Conservation (phyloP, 2,113 vertebrate species). For the Rhabdornis inornatus region DNA sequence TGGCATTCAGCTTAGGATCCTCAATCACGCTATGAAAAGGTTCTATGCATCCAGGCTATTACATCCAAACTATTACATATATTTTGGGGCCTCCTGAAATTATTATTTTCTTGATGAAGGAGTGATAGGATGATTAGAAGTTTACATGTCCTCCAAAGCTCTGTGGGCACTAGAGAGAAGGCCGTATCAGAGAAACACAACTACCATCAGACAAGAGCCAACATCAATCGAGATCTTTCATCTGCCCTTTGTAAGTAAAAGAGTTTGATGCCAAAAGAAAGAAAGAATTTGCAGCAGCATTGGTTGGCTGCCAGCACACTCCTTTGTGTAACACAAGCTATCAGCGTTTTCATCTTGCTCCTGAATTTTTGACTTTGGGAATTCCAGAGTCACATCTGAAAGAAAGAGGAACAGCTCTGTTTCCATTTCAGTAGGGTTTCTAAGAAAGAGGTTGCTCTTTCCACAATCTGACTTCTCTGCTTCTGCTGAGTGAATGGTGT, state of each 20-base stretch:
- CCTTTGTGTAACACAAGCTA: constrained; percentile 8
- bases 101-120: not conserved
- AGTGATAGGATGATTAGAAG: not conserved
- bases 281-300: not conserved
- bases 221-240: constrained; percentile 2
- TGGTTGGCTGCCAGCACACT: not conserved
- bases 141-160: not conserved
- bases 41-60: not conserved
- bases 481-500: not conserved
- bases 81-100: not conserved
- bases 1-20: not conserved
- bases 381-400: not conserved
- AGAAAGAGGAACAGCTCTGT: not conserved
- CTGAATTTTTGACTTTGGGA: constrained; percentile 18
- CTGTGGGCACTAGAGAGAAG: not conserved
- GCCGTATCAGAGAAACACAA: not conserved
- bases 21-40: not conserved
- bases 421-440: constrained; percentile 6
- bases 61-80: not conserved
- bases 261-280: not conserved
- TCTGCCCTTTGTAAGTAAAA: not conserved
- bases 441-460: not conserved
- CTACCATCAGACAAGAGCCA: not conserved
- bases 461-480: not conserved
- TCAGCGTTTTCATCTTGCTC: not conserved